Evolutionary conservation across 2,797 vertebrate species (phyloP).

Genomic region (Pagetopsis macropterus): DNA sequence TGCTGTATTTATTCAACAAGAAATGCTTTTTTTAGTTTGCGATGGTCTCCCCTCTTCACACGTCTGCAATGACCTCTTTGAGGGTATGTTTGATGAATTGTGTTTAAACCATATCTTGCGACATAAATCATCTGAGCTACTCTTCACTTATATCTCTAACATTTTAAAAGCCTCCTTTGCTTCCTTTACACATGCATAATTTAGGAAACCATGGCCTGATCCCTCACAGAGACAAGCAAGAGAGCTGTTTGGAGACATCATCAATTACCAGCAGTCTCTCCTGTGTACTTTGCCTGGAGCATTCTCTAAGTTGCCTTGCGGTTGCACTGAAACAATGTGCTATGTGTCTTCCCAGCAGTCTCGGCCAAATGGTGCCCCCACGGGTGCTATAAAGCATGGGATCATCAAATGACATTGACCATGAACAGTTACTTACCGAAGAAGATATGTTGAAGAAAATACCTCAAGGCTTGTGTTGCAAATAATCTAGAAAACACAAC

Average conservation of each 20-base stretch:
- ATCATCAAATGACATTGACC: conserved; percentile 71
- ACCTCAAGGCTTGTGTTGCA: not conserved
- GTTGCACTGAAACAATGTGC: conserved; percentile 59
- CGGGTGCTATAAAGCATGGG: conserved; percentile 68
- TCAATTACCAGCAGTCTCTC: conserved; percentile 82
- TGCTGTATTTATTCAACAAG: not conserved
- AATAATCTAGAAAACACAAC: conserved; percentile 16
- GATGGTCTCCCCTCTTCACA: conserved; percentile 17
- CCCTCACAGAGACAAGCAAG: conserved; percentile 72
- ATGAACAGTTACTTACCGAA: conserved; percentile 48
- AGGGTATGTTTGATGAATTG: conserved; percentile 49
- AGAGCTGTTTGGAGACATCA: conserved; percentile 80
- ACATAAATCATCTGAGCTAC: conserved; percentile 71
- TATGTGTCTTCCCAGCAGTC: conserved; percentile 57
- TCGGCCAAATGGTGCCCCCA: conserved; percentile 62
- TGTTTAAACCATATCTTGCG: conserved; percentile 58
- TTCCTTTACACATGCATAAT: conserved; percentile 85
- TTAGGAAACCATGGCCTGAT: conserved; percentile 80
- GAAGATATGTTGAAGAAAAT: conserved; percentile 5
- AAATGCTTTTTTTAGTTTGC: not conserved
- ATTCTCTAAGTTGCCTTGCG: conserved; percentile 58
- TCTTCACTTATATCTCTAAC: conserved; percentile 76
- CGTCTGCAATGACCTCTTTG: conserved; percentile 39
- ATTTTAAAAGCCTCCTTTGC: conserved; percentile 82
- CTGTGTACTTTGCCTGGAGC: conserved; percentile 64